A percentile compares a stretch with the other conserved stretches of the same genome.
phyloP scores from a whole-genome alignment of 2,113 vertebrate genomes.

The Triplophysa dalaica region DNA sequence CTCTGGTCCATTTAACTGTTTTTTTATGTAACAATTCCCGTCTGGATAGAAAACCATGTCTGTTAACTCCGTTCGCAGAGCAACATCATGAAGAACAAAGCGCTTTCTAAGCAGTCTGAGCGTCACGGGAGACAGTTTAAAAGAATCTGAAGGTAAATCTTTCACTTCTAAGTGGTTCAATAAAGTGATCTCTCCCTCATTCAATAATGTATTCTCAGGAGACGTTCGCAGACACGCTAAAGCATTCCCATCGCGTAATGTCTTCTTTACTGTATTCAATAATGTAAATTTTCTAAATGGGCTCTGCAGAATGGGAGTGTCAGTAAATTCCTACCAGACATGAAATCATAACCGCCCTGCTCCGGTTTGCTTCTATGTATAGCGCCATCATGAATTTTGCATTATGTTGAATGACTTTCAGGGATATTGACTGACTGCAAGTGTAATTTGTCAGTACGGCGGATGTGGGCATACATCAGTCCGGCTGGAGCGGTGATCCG shows the following conservation, averaged over 20 bases:
- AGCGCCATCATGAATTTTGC: slow-evolving; percentile 53
- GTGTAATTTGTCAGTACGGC: slow-evolving; percentile 50
- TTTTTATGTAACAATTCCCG: slow-evolving; percentile 70
- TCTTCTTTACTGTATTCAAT: slow-evolving; percentile 41
- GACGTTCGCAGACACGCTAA: slow-evolving; percentile 22
- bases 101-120: slow-evolving; percentile 46
- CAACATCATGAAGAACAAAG: slow-evolving; percentile 62
- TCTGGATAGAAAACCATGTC: slow-evolving; percentile 52
- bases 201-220: slow-evolving; percentile 46
- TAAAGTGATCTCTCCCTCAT: slow-evolving; percentile 56
- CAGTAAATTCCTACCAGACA: slow-evolving; percentile 19
- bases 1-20: slow-evolving; percentile 66
- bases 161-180: slow-evolving; percentile 64
- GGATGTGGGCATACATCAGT: slow-evolving; percentile 51
- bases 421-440: slow-evolving; percentile 50
- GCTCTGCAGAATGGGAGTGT: slow-evolving; percentile 25
- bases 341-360: slow-evolving; percentile 49
- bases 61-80: slow-evolving; percentile 64
- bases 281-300: slow-evolving; percentile 49
- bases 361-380: slow-evolving; percentile 19
- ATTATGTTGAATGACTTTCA: slow-evolving; percentile 51
- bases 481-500: slow-evolving; percentile 39
- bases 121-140: slow-evolving; percentile 61
- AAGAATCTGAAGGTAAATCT: slow-evolving; percentile 65
- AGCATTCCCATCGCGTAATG: slow-evolving; percentile 6